These are phyloP conservation scores for Bostrychus sinensis DNA, from an alignment of 2,113 vertebrate genomes.

Conservation along the genomic window DNA sequence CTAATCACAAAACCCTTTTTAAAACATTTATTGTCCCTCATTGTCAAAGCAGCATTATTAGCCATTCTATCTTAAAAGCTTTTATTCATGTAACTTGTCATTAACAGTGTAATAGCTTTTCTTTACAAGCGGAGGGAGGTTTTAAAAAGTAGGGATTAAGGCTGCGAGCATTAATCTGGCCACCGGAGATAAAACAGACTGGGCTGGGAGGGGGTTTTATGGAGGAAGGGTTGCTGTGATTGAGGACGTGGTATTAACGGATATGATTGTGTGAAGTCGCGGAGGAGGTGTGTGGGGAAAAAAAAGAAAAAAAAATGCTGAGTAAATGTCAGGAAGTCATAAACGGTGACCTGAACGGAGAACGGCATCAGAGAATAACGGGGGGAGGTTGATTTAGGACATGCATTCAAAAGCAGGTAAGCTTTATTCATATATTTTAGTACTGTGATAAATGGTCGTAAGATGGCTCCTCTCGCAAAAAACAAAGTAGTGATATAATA, in stretches of 20 bases:
- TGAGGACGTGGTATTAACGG: slow-evolving; percentile 32
- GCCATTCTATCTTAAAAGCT: slow-evolving; percentile 24
- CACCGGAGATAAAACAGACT: slow-evolving; percentile 48
- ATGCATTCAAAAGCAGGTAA: background rate
- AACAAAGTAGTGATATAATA: too few species aligned
- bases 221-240: slow-evolving; percentile 40
- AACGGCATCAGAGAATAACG: background rate
- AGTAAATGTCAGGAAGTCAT: background rate
- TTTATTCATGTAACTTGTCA: slow-evolving; percentile 34
- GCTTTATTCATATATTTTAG: background rate
- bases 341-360: background rate
- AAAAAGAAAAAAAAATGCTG: background rate
- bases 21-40: slow-evolving; percentile 13
- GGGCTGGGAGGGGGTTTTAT: slow-evolving; percentile 28
- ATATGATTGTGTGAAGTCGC: slow-evolving; percentile 8
- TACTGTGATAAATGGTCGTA: background rate
- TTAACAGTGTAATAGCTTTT: slow-evolving; percentile 47
- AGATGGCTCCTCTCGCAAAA: too few species aligned
- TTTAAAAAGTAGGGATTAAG: slow-evolving; percentile 60
- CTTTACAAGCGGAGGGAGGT: slow-evolving; percentile 43
- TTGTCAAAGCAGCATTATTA: slow-evolving; percentile 22
- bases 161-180: slow-evolving; percentile 50
- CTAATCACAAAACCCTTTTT: background rate
- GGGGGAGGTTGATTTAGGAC: background rate
- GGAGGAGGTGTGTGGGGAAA: background rate